phyloP scores from a whole-genome alignment of 2,888 invertebrate species.

The Hyppa rectilinea region DNA sequence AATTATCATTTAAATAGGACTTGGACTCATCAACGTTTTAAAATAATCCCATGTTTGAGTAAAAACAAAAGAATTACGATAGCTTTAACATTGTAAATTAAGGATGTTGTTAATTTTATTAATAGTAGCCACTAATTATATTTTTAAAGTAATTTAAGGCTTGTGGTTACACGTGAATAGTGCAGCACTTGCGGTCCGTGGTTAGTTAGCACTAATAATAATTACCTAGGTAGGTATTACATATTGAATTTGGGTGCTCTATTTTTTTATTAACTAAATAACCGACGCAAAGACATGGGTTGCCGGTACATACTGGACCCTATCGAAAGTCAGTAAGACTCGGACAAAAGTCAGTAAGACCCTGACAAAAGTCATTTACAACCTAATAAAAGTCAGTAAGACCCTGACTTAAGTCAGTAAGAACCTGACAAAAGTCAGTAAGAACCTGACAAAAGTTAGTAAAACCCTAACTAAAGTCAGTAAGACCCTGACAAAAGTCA shows the following conservation, averaged over 20 bases:
- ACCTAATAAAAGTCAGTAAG: not conserved
- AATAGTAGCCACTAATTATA: not conserved
- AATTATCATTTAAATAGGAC: not conserved
- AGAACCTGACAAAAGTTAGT: no score
- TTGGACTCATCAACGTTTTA: not conserved
- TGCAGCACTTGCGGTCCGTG: not conserved
- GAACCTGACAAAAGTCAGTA: no score
- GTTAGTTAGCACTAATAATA: constrained; percentile 8
- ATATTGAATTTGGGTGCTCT: no score
- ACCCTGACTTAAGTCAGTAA: not conserved
- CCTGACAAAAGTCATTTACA: not conserved
- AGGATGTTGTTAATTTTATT: constrained; percentile 16
- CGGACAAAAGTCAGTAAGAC: not conserved
- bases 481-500: not conserved
- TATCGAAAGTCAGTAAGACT: not conserved
- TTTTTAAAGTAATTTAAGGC: not conserved
- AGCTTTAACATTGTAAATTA: not conserved
- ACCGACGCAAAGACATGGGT: not conserved
- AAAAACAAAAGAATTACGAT: constrained; percentile 14
- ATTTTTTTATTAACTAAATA: no score
- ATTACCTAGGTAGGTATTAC: no score
- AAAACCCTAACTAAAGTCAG: no score
- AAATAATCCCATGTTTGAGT: not conserved
- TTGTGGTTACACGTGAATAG: not conserved
- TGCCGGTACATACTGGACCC: no score